These are phyloP conservation scores for Oxygymnocypris stewartii DNA, from an alignment of 2,113 vertebrate species.

Conservation along the genomic window DNA sequence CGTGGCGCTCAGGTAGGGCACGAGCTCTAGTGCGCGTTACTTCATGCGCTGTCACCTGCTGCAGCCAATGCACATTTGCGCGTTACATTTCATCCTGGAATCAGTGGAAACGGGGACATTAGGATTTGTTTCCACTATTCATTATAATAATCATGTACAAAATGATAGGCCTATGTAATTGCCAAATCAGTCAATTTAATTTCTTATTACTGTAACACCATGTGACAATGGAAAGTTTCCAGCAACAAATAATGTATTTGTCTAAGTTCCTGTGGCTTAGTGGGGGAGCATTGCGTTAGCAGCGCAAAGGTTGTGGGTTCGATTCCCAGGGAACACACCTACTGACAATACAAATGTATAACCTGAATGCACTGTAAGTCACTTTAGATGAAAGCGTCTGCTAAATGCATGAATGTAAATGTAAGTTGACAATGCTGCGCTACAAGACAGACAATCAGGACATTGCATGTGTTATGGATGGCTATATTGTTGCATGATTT, in stretches of 20 bases:
- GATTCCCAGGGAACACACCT: too few relatives aligned
- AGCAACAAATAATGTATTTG: not conserved
- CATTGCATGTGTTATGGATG: not conserved
- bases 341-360: too few relatives aligned
- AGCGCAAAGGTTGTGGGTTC: too few relatives aligned
- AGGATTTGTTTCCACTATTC: not conserved
- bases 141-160: not conserved
- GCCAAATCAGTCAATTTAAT: not conserved
- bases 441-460: not conserved
- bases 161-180: too few relatives aligned
- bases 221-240: not conserved
- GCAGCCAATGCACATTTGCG: not conserved
- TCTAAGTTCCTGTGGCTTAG: too few relatives aligned
- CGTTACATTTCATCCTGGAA: too few relatives aligned
- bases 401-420: too few relatives aligned
- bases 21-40: not conserved
- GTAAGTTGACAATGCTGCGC: not conserved
- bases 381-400: too few relatives aligned
- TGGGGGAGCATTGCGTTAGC: too few relatives aligned
- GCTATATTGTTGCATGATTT: not conserved
- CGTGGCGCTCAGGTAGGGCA: conserved; percentile 88
- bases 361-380: too few relatives aligned
- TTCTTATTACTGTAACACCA: not conserved
- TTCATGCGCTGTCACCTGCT: not conserved
- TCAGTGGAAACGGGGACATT: not conserved